Evolutionary conservation across 2,797 vertebrate species (phyloP).

Genomic region (Coreius guichenoti): DNA sequence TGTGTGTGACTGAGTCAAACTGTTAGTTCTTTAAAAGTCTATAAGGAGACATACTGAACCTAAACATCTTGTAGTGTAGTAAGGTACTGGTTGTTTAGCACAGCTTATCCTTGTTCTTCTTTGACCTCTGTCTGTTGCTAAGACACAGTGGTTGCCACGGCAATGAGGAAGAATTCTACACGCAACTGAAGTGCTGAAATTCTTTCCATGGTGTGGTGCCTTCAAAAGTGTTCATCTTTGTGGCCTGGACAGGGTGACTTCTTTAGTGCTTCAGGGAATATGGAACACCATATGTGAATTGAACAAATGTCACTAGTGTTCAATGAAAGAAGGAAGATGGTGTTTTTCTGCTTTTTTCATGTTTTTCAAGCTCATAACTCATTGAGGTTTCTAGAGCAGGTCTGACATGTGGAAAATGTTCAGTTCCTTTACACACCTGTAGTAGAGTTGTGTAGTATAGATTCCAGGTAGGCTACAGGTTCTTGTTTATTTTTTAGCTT

Average conservation of each 20-base stretch:
- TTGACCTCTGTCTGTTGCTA: slow-evolving; percentile 54
- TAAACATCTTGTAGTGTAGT: background rate
- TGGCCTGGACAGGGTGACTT: background rate
- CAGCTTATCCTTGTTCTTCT: slow-evolving; percentile 39
- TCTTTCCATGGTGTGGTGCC: background rate
- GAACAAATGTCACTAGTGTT: background rate
- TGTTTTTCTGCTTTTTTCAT: slow-evolving; percentile 6
- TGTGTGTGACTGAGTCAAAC: background rate
- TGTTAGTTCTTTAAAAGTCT: background rate
- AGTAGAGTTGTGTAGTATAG: background rate
- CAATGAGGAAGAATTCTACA: slow-evolving; percentile 38
- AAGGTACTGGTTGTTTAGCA: slow-evolving; percentile 34
- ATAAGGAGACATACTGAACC: background rate
- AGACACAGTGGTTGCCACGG: slow-evolving; percentile 50
- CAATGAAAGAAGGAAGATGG: background rate
- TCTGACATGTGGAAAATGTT: background rate
- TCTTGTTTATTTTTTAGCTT: background rate
- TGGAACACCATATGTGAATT: background rate
- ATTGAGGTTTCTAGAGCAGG: background rate
- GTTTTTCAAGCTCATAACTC: background rate
- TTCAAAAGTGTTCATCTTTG: slow-evolving; percentile 15
- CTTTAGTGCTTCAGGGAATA: background rate
- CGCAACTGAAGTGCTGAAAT: slow-evolving; percentile 24
- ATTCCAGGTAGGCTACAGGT: background rate
- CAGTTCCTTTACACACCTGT: background rate